Base-by-base conservation (phyloP, 2,888 invertebrate genomes). In the Malthinus seriepunctatus region DNA sequence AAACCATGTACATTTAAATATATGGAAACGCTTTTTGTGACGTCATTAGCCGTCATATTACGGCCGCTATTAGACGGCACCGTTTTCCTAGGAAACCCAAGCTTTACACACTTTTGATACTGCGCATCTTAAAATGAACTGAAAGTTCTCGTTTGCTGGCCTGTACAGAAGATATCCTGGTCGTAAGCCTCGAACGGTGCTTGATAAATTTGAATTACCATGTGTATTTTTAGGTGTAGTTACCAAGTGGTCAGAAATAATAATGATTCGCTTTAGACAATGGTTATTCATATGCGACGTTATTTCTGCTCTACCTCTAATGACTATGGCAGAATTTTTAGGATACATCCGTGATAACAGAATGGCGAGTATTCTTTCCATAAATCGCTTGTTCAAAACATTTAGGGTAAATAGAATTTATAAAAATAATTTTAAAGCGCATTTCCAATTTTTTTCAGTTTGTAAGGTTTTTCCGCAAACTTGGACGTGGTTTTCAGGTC, bases 401-500 rank as follows among this genome's bases (percentile, higher is more conserved):
- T 7, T n/a, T n/a, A 4, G 39, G 10, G 39, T 42, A 42, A 42
- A 1, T n/a, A 3, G n/a, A n/a, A n/a, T n/a, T n/a, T n/a, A n/a
- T n/a, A n/a, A n/a, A n/a, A 23, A 23, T 23, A 23, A 2, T 2
- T 23, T 23, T 3, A 5, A 23, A 23, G 5, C 5, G 23, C 23
- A 23, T n/a, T n/a, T n/a, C 23, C 5, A 23, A 23, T 23, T 23
- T 23, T 23, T 60, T 64, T 10, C 32, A 68, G 68, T 60, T 67
- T 11, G 53, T 66, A n/a, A 10, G 38, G 1, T 62, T 65, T 23
- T 58, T 67, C 33, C 49, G 46, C 8, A 63, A 62, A 51, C 51
- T 66, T 12, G 66, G 65, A 38, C 63, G 61, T 37, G 63, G 67
- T 33, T 68, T 69, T 39, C 56, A 63, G n/a, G 60, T 66, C 8